phyloP scores from a whole-genome alignment of 2,113 vertebrate genomes.

The Mobula birostris region DNA sequence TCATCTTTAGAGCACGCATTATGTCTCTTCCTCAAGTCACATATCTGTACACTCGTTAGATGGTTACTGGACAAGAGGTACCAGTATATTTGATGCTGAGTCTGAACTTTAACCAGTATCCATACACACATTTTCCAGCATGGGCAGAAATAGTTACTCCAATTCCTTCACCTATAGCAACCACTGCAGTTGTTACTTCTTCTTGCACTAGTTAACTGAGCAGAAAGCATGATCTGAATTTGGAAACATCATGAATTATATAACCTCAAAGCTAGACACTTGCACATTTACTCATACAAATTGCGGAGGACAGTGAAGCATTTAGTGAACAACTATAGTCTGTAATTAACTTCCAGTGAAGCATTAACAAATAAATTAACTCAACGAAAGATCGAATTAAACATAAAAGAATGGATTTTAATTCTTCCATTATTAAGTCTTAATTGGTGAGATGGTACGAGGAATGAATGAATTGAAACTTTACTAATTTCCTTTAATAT shows the following conservation, averaged over 20 bases:
- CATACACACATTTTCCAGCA: not conserved
- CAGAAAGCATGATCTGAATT: not conserved
- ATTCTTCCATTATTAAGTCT: not conserved
- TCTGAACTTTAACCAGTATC: not conserved
- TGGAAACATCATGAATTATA: not conserved
- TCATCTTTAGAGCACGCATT: no score
- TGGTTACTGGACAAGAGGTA: not conserved
- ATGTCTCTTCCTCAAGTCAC: no score
- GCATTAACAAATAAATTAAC: not conserved
- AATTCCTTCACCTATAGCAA: not conserved
- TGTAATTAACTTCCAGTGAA: not conserved
- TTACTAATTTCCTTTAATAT: not conserved
- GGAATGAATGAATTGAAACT: not conserved
- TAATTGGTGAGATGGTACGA: not conserved
- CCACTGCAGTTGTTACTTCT: not conserved
- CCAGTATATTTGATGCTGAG: not conserved
- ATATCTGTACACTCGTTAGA: not conserved
- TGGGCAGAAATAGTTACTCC: not conserved
- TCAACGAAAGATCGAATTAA: not conserved
- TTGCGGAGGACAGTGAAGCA: not conserved
- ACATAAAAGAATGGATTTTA: constrained; percentile 2
- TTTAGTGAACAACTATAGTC: not conserved
- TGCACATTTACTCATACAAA: not conserved
- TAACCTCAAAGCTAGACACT: not conserved
- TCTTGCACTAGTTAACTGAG: not conserved